Conservation (phyloP, 2,797 vertebrate genomes). For the Falco rusticolus region DNA sequence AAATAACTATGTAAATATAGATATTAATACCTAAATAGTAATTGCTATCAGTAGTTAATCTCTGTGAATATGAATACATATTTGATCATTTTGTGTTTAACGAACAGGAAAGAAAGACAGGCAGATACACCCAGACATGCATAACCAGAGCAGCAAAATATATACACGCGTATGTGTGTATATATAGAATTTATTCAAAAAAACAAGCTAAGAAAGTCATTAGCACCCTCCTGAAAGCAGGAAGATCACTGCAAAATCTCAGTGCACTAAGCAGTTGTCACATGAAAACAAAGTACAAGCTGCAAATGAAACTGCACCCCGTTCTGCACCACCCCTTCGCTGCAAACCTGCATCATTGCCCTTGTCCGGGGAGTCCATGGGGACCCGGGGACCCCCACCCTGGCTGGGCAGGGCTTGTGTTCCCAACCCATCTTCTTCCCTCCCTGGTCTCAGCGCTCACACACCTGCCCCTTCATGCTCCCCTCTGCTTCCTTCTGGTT, state of each 20-base stretch:
- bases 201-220: not conserved
- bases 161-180: accelerated
- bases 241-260: not conserved
- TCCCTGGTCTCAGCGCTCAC: not conserved
- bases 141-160: too few species aligned
- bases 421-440: not conserved
- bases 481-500: not conserved
- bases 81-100: too few species aligned
- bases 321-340: not conserved
- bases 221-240: not conserved
- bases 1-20: too few species aligned
- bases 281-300: not conserved
- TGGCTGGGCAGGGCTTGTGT: not conserved
- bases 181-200: not conserved
- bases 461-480: not conserved
- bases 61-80: too few species aligned
- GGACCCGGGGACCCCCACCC: not conserved
- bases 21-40: not conserved
- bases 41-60: too few species aligned
- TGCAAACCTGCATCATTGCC: not conserved
- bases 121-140: not conserved
- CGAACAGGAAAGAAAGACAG: not conserved
- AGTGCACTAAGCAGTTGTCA: accelerated
- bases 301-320: not conserved
- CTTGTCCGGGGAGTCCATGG: accelerated